phyloP scores from a whole-genome alignment of 2,797 vertebrate species.

The Sebastes wilsoni region DNA sequence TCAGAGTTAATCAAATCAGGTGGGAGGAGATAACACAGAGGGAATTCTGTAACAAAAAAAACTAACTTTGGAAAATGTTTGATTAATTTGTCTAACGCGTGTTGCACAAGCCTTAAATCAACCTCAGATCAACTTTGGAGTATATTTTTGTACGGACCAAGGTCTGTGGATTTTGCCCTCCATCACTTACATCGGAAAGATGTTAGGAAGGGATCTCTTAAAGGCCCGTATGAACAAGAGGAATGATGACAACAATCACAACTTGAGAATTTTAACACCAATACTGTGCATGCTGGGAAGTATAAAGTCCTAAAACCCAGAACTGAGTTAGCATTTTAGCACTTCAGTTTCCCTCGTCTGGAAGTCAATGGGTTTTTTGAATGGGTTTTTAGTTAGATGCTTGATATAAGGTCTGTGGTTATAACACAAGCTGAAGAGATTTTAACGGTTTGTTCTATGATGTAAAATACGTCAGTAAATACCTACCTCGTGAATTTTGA shows the following conservation, averaged over 20 bases:
- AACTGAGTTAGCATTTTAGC: accelerated
- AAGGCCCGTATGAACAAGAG: not conserved
- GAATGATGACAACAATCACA: not conserved
- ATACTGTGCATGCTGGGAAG: not conserved
- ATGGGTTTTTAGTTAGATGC: no score
- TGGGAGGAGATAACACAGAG: not conserved
- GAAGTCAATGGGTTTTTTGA: no score
- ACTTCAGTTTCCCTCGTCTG: no score
- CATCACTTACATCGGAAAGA: not conserved
- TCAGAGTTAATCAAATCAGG: not conserved
- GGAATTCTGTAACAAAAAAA: not conserved
- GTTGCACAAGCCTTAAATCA: not conserved
- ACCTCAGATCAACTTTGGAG: not conserved
- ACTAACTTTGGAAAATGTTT: not conserved
- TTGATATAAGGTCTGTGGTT: no score
- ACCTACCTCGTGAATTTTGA: accelerated
- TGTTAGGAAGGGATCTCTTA: no score
- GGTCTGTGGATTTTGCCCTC: not conserved
- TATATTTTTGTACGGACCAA: not conserved
- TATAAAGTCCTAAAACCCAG: no score
- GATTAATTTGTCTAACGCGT: not conserved
- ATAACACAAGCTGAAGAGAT: no score
- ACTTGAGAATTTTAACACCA: not conserved
- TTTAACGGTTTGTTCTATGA: no score
- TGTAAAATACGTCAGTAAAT: no score